Base-by-base conservation (phyloP, 2,797 vertebrate genomes). In the Leptodactylus fallax region DNA sequence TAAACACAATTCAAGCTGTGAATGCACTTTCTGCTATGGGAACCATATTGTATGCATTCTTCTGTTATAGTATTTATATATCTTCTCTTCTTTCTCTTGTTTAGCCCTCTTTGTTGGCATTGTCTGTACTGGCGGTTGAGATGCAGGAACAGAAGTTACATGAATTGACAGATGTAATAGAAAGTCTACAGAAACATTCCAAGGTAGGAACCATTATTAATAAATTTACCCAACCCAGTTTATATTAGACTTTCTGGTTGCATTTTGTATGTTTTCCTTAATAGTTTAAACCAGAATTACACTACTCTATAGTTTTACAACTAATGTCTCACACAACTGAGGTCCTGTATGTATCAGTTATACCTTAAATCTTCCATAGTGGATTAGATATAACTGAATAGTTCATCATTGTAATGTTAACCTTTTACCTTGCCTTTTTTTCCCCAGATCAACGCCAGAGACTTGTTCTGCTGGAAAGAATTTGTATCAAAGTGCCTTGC, bases 401-500 rank as follows among this genome's bases (percentile, higher is more conserved):
- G 21, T 10, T 16, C 63, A 7, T 56, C 14, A 23, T 21, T 36
- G 3, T 9, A 49, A 3, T 82, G 6, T 19, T 84, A 51, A 65
- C 14, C 21, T 14, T 47, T 25, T 86, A 65, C 53, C 51, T 78
- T 86, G 49, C 25, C 1, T 11, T 69, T 90, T 49, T 90, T 49
- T 88, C 0, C 90, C 80, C 91, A 99, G 98, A 93, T 98, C 91
- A 96, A 90, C 93, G 93, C 93, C 74, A 96, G 96, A 82, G 98
- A 99, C 88, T 87, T 99, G 92, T 93, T 95, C 72, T 96, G 96
- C 90, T 95, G 97, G 93, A 96, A 96, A 82, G 98, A 97, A 91
- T 91, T 98, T 2, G 97, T 97, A 77, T 96, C 95, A 0, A 99
- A 99, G 92, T 98, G 98, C 93, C 95, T 99, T 92, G 94, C 91